These are phyloP conservation scores for Mycteria americana DNA, from an alignment of 2,797 vertebrate species.

Conservation along the genomic window DNA sequence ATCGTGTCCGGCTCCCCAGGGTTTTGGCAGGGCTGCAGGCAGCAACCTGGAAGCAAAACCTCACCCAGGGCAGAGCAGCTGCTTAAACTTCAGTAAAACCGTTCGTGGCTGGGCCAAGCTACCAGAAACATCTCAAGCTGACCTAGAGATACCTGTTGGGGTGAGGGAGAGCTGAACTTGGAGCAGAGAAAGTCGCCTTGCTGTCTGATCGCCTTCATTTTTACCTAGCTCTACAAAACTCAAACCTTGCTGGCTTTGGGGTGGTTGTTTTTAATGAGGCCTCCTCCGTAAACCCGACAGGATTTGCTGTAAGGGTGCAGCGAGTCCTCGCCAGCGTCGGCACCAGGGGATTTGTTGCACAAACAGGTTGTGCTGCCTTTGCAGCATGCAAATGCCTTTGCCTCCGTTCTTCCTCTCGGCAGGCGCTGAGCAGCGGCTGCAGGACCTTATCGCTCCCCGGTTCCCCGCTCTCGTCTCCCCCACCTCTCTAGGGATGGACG, in stretches of 20 bases:
- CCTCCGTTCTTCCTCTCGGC: neutral
- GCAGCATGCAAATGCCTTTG: neutral
- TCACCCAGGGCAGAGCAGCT: neutral
- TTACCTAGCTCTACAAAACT: too few relatives aligned
- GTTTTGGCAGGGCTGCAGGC: neutral
- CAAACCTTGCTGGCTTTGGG: neutral
- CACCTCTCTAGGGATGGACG: neutral
- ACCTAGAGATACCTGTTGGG: neutral
- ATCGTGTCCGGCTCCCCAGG: rapidly evolving
- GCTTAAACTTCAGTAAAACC: neutral
- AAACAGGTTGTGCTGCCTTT: neutral
- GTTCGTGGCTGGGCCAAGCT: rapidly evolving
- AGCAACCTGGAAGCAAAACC: neutral
- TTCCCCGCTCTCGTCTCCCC: neutral
- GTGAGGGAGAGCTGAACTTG: neutral
- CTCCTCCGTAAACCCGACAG: neutral
- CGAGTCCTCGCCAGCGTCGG: neutral
- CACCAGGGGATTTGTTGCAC: neutral
- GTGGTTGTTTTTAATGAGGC: too few relatives aligned
- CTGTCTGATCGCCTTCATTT: neutral
- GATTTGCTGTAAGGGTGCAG: neutral
- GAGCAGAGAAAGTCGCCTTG: rapidly evolving
- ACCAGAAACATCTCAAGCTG: neutral
- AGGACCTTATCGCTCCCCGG: neutral
- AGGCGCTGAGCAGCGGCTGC: neutral